These are phyloP conservation scores for Drosophila colorata DNA, from an alignment of 2,888 invertebrate species.

Conservation along the genomic window DNA sequence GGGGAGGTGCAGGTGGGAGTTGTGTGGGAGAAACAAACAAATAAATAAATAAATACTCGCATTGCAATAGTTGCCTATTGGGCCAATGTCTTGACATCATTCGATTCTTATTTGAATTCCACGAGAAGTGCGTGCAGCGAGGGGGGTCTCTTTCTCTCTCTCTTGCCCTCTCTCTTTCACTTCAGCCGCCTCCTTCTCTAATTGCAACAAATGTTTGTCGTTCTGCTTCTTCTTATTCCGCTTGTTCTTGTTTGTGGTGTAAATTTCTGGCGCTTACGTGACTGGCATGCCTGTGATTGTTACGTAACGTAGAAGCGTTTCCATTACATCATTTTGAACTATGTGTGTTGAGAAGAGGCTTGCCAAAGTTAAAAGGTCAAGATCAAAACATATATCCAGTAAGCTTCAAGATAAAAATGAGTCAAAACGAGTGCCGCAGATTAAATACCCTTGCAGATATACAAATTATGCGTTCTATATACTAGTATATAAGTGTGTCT, in stretches of 20 bases:
- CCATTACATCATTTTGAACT: constrained; percentile 17
- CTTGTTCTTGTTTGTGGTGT: constrained; percentile 4
- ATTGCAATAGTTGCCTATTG: constrained; percentile 29
- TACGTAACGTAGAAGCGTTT: constrained; percentile 24
- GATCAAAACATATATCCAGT: constrained; percentile 6
- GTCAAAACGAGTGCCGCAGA: no score
- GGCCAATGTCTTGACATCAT: constrained; percentile 63
- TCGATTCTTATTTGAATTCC: constrained; percentile 39
- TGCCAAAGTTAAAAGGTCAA: constrained; percentile 4
- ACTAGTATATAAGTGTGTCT: no score
- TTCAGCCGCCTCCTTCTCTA: not conserved
- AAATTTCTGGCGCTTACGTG: constrained; percentile 23
- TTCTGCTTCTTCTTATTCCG: constrained; percentile 11
- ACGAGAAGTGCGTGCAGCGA: constrained; percentile 2
- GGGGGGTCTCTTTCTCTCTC: not conserved
- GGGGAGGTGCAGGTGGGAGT: not conserved
- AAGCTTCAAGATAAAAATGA: no score
- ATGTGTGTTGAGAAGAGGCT: not conserved
- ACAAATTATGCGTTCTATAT: no score
- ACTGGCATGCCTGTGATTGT: constrained; percentile 9
- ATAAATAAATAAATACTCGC: constrained; percentile 40
- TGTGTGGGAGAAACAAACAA: constrained; percentile 13
- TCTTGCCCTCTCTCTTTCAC: not conserved
- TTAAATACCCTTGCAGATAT: no score
- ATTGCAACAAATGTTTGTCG: constrained; percentile 4